Evolutionary conservation across 2,888 invertebrate genomes (phyloP).

Genomic region (Pyrrhosoma nymphula): DNA sequence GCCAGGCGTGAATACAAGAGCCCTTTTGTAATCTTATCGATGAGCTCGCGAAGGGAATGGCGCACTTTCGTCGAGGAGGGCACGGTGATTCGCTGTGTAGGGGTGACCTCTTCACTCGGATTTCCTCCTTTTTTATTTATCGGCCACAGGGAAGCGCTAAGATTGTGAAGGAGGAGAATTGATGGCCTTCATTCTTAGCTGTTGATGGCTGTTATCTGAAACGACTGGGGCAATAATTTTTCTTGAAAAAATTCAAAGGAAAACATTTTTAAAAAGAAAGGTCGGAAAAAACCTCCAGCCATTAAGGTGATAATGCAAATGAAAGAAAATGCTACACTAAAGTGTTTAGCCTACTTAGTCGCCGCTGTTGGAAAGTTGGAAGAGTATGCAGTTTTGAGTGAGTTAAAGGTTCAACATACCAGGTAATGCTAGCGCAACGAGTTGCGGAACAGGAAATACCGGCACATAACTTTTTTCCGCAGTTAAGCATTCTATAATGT

Average conservation of each 20-base stretch:
- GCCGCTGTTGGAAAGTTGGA: too few species aligned
- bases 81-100: neutral
- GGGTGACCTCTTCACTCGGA: neutral
- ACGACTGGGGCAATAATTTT: too few species aligned
- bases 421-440: too few species aligned
- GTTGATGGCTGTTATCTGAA: neutral
- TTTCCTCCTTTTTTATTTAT: neutral
- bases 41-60: neutral
- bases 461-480: too few species aligned
- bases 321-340: neutral
- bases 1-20: neutral
- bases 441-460: too few species aligned
- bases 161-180: neutral
- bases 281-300: neutral
- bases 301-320: neutral
- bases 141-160: neutral
- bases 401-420: too few species aligned
- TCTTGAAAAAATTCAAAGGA: too few species aligned
- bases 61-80: neutral
- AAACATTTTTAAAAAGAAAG: neutral
- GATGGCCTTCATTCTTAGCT: neutral
- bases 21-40: neutral
- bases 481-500: too few species aligned
- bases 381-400: too few species aligned
- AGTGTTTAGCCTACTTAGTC: too few species aligned